These are phyloP conservation scores for Psilopogon haemacephalus DNA, from an alignment of 2,113 vertebrate species.

Conservation along the genomic window DNA sequence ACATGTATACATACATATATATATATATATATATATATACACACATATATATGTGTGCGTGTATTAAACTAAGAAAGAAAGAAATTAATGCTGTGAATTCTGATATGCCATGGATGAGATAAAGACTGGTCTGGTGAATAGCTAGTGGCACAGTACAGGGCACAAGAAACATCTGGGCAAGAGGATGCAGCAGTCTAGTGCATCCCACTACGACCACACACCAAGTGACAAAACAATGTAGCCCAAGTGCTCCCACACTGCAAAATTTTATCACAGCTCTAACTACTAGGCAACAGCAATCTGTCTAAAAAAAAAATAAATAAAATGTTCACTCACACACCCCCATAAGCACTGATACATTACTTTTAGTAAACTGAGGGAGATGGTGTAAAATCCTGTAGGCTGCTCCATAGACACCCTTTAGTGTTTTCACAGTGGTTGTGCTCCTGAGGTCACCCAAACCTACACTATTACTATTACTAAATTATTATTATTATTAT, in stretches of 20 bases:
- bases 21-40: too few relatives aligned
- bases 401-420: not conserved
- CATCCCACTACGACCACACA: fast-evolving
- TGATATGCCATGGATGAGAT: not conserved
- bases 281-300: not conserved
- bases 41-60: too few relatives aligned
- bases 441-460: not conserved
- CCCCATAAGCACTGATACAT: not conserved
- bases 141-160: fast-evolving
- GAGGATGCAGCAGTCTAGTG: not conserved
- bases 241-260: not conserved
- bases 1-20: too few relatives aligned
- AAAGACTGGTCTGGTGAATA: not conserved
- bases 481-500: not conserved
- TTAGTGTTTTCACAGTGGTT: not conserved
- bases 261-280: not conserved
- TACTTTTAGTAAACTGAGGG: not conserved
- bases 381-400: not conserved
- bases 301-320: not conserved
- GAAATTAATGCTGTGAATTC: not conserved
- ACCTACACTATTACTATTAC: not conserved
- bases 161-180: fast-evolving
- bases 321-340: not conserved
- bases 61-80: not conserved
- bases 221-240: not conserved